Evolutionary conservation across 2,797 vertebrate species (phyloP).

Genomic region (Cryptoblepharus egeriae): DNA sequence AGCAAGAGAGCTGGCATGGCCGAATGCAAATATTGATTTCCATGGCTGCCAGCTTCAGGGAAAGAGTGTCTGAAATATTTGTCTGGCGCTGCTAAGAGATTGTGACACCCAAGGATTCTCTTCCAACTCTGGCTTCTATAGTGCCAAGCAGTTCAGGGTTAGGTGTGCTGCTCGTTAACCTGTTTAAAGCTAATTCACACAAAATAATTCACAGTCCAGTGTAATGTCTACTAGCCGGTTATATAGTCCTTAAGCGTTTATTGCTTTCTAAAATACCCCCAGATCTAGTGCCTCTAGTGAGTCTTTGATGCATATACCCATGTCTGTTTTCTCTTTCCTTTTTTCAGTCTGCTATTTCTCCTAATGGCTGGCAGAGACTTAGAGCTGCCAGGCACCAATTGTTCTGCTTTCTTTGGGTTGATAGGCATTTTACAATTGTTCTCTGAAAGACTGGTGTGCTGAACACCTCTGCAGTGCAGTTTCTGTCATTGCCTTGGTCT

Average conservation of each 20-base stretch:
- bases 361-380: background rate
- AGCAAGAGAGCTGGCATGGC: conserved; percentile 64
- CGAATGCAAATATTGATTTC: conserved; percentile 69
- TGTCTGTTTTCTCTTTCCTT: background rate
- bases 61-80: too few relatives aligned
- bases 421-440: background rate
- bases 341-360: background rate
- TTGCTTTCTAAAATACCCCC: background rate
- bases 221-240: background rate
- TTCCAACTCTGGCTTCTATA: background rate
- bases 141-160: too few relatives aligned
- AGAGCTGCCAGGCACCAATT: background rate
- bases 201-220: background rate
- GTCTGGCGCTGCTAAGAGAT: too few relatives aligned
- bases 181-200: background rate
- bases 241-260: background rate
- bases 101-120: background rate
- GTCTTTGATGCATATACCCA: background rate
- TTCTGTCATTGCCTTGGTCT: background rate
- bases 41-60: conserved; percentile 56
- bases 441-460: background rate
- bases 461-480: too few relatives aligned
- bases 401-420: background rate
- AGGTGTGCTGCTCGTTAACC: too few relatives aligned
- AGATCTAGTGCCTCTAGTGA: background rate